These are phyloP conservation scores for Montipora foliosa DNA, from an alignment of 64 coral and sea anemone species.

Conservation along the genomic window DNA sequence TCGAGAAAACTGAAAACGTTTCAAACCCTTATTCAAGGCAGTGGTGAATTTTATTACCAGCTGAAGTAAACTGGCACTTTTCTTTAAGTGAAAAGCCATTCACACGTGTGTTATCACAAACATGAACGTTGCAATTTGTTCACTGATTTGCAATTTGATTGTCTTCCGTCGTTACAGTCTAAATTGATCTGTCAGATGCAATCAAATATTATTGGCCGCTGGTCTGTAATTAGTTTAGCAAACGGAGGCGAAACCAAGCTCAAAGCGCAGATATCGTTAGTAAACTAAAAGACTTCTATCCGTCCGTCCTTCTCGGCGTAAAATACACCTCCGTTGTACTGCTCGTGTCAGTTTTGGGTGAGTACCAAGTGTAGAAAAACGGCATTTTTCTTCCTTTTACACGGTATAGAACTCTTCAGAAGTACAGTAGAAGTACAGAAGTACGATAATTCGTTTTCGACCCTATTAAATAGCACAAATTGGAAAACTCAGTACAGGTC, in stretches of 20 bases:
- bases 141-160: not conserved
- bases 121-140: not conserved
- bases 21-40: no score
- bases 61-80: not conserved
- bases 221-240: not conserved
- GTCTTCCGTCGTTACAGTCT: not conserved
- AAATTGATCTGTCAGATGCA: not conserved
- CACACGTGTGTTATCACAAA: not conserved
- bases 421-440: no score
- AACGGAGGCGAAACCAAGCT: not conserved
- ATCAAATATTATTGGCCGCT: not conserved
- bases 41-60: not conserved
- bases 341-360: no score
- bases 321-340: no score
- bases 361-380: no score
- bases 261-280: not conserved
- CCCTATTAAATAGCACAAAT: no score
- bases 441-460: no score
- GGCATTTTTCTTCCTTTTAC: no score
- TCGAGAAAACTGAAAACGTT: no score
- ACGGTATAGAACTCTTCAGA: no score
- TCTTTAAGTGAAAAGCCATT: not conserved
- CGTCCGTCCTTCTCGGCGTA: no score
- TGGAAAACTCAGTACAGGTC: no score
- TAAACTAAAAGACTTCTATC: not conserved